Evolutionary conservation across 1,140 invertebrate species (phyloP).

Genomic region (Thereuonema tuberculata): DNA sequence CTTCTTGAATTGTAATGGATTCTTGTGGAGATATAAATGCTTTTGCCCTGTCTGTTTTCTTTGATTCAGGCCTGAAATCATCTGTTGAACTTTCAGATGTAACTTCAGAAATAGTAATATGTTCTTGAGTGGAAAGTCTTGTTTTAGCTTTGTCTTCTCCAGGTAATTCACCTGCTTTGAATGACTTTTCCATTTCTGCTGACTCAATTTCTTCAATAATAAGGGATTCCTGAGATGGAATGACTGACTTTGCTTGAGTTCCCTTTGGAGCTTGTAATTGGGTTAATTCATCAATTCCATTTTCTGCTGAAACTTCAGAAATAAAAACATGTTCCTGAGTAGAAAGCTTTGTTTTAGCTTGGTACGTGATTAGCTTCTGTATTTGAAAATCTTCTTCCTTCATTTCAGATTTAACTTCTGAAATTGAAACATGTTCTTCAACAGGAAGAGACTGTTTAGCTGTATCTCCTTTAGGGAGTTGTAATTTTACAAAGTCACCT

Average conservation of each 20-base stretch:
- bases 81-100: conserved; percentile 58
- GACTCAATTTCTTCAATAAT: conserved; percentile 49
- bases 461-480: conserved; percentile 2
- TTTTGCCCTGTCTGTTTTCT: conserved; percentile 45
- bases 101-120: conserved; percentile 65
- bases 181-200: conserved; percentile 61
- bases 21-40: background rate
- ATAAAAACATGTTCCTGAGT: conserved; percentile 14
- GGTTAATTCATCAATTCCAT: conserved; percentile 45
- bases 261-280: conserved; percentile 29
- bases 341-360: conserved; percentile 3
- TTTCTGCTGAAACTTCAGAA: conserved; percentile 14
- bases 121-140: conserved; percentile 62
- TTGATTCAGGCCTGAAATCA: conserved; percentile 53
- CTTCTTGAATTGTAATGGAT: background rate
- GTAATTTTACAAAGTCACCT: conserved; percentile 3
- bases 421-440: conserved; percentile 15
- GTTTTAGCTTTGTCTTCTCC: conserved; percentile 68
- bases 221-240: conserved; percentile 12
- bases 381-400: conserved; percentile 43
- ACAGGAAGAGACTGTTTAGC: background rate
- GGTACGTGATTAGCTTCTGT: background rate
- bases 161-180: conserved; percentile 53
- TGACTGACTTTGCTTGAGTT: conserved; percentile 9
- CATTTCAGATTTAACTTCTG: conserved; percentile 12